Conservation (phyloP, 2,888 invertebrate species). For the Drosophila infuscata region DNA sequence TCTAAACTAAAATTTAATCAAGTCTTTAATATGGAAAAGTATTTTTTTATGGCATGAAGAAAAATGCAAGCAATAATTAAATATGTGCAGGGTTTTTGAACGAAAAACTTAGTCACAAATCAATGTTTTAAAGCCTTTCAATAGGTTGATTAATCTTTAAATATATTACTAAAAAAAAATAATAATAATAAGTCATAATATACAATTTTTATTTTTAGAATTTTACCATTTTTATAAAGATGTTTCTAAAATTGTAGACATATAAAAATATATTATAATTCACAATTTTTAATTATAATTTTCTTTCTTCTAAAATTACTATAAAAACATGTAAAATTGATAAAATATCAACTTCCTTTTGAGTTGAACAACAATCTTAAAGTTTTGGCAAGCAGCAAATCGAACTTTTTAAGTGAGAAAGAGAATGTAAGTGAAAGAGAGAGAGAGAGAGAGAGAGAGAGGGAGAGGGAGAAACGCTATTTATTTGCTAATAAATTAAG, state of each 20-base stretch:
- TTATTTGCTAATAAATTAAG: neutral
- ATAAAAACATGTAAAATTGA: neutral
- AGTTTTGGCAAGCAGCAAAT: accelerated
- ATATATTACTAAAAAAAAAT: too few relatives aligned
- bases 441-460: too few relatives aligned
- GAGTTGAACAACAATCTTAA: neutral
- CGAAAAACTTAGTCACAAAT: neutral
- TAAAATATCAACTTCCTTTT: neutral
- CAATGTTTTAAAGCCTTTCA: too few relatives aligned
- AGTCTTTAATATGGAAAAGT: neutral
- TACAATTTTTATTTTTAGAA: too few relatives aligned
- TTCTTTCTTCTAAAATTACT: neutral
- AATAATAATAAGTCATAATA: too few relatives aligned
- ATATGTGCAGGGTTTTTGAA: neutral
- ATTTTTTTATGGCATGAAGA: neutral
- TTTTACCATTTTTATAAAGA: too few relatives aligned
- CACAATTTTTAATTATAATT: accelerated
- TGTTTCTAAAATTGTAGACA: too few relatives aligned
- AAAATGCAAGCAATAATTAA: neutral
- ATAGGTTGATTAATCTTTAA: too few relatives aligned
- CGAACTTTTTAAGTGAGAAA: neutral
- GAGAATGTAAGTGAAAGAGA: neutral
- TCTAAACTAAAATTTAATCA: too few relatives aligned
- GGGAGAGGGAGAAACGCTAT: neutral
- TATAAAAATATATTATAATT: too few relatives aligned